Base-by-base conservation (phyloP, 2,113 vertebrate species). In the Catagonus wagneri region DNA sequence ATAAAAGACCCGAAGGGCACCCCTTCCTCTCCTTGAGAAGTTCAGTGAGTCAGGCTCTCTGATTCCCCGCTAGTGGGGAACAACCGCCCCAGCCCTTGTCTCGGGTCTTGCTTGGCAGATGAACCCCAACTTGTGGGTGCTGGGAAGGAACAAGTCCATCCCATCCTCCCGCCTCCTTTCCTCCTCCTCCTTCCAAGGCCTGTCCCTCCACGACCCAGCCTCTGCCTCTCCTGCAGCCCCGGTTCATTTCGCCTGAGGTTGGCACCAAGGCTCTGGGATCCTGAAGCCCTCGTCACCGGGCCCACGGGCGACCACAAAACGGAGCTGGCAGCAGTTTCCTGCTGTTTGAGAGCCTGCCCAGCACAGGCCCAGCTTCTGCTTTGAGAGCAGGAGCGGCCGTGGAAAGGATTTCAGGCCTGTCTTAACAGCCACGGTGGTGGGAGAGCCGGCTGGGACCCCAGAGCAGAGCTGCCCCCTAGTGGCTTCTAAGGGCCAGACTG, bases 381-480 rank as follows among this genome's bases (percentile, higher is more conserved):
- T 65, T 20, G 6, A 66, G 34, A 32, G 13, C 6, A 6, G 29
- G 60, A 27, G 14, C 34, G 20, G 65, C 52, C 25, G 32, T 1
- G 44, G 54, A 5, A 34, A 34, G 71, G 32, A 34, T n/a, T 15
- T 12, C 44, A 71, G 29, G 36, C 11, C 71, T 17, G 1, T 1
- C 22, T 65, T 32, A 17, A 44, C 39, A 2, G 36, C 16, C 8
- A n/a, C 32, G 1, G 25, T 2, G 25, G 3, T 3, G 25, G 23
- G 29, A 15, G 19, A 25, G 20, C 10, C 2, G 17, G 44, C n/a
- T 1, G 13, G 65, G 50, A 9, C 27, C 32, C 2, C 14, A 2
- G 50, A 11, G 6, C 95, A 60, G 84, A 36, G 72, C 88, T 69
- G 44, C 93, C 95, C 72, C 60, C 96, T 96, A 60, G 89, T 95